Evolutionary conservation across 2,888 invertebrate species (phyloP), one percentile per base, ranked within the genome.

Genomic region (Cephus pulcher): DNA sequence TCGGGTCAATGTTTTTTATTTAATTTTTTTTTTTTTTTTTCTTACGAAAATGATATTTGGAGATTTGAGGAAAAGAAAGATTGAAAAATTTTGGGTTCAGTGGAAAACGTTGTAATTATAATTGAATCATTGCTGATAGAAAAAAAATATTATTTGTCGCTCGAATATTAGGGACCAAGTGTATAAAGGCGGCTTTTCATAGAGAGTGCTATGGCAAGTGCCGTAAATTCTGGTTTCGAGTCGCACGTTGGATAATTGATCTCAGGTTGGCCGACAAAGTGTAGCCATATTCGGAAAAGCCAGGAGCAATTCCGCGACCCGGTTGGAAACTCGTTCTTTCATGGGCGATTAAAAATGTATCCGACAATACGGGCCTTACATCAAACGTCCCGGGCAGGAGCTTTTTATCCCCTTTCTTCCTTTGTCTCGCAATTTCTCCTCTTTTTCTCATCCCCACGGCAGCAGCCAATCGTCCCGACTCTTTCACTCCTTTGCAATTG

Each of bases 261-360:
- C 83, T 83, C 78, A 80, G 79, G 75, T 73, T 75, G 56, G 76
- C 75, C 76, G 80, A 80, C 83, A 79, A 75, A 68, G 32, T 23
- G 69, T 30, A 32, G 74, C 71, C 33, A 32, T 32, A 71, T 75
- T 71, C 34, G 75, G 76, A 73, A 80, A 77, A 84, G 80, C 83
- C 78, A 78, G 74, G 76, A 79, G 81, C 82, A 78, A 81, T 80
- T 84, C 79, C 73, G 82, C 80, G 80, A 75, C 78, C 77, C 77
- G 56, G 71, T 32, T 71, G 71, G 33, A 71, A 71, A 71, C 71
- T 80, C 82, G 81, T 83, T 84, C 77, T 78, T 78, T 83, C 80
- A 80, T 80, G 76, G 78, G 75, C 85, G 87, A 86, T 89, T 87
- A 88, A 89, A 88, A 87, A 89, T 88, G 84, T 88, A 88, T 87